Evolutionary conservation across 35 echinoderm and acorn worm genomes (phyloP).

Genomic region (Heliocidaris erythrogramma): DNA sequence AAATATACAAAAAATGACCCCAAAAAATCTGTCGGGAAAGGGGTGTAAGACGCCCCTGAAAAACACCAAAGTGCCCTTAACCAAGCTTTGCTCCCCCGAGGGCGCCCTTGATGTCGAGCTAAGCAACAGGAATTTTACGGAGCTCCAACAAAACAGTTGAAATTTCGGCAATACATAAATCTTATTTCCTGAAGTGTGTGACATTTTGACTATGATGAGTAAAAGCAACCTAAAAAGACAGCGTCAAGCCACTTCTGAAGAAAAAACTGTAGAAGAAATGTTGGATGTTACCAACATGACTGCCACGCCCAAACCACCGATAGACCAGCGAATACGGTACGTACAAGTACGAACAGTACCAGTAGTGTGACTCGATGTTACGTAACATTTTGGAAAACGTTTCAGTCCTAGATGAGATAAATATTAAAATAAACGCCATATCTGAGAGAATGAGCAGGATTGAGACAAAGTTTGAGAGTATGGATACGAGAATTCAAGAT

Average conservation of each 20-base stretch:
- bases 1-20: no score
- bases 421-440: background rate
- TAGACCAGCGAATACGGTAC: no score
- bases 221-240: background rate
- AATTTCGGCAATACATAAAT: background rate
- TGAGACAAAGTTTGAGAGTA: background rate
- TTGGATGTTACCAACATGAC: background rate
- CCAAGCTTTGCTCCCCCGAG: no score
- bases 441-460: background rate
- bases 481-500: background rate
- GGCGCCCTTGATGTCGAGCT: constrained; percentile 29
- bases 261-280: background rate
- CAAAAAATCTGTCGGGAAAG: no score
- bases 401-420: background rate
- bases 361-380: no score
- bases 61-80: no score
- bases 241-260: background rate
- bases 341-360: no score
- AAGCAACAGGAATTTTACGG: background rate
- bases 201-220: background rate
- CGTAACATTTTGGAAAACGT: background rate
- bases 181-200: background rate
- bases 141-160: background rate
- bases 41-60: no score
- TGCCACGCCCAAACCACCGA: no score